A percentile compares a stretch with the other conserved stretches of the same genome.
These are phyloP conservation scores for Sebastes hubbsi DNA, from an alignment of 2,797 vertebrate genomes.

Conservation along the genomic window DNA sequence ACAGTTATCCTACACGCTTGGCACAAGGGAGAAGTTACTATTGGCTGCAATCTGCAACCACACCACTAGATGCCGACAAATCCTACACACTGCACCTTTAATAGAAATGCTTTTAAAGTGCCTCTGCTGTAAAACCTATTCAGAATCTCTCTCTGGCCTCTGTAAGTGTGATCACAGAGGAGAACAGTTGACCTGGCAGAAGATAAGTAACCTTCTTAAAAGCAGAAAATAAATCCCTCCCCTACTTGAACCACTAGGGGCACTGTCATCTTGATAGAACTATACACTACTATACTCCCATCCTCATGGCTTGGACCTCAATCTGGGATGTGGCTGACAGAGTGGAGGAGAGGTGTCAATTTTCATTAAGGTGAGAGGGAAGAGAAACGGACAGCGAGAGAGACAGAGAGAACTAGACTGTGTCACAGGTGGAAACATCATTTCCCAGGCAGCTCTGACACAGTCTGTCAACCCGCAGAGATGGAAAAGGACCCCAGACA, in stretches of 20 bases:
- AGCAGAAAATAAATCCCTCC: background rate
- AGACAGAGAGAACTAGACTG: slow-evolving; percentile 30
- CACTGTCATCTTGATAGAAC: background rate
- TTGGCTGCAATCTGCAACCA: too few species aligned
- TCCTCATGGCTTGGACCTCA: background rate
- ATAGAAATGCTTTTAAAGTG: background rate
- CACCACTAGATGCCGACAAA: too few species aligned
- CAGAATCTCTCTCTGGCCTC: background rate
- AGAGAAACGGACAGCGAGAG: slow-evolving; percentile 19
- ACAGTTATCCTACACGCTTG: too few species aligned
- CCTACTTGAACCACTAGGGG: slow-evolving; percentile 5
- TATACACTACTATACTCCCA: background rate
- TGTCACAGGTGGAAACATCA: slow-evolving; percentile 76
- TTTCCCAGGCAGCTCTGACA: slow-evolving; percentile 72
- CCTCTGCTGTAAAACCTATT: background rate
- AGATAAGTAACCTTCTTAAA: background rate
- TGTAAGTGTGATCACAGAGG: background rate
- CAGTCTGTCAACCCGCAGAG: slow-evolving; percentile 68
- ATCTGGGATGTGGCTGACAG: slow-evolving; percentile 20
- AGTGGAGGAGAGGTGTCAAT: slow-evolving; percentile 40
- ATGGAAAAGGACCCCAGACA: slow-evolving; percentile 57
- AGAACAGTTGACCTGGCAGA: background rate
- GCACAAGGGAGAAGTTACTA: too few species aligned
- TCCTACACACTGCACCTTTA: background rate
- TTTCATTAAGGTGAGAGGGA: slow-evolving; percentile 31